These are phyloP conservation scores for Lota lota DNA, from an alignment of 2,113 vertebrate species.

Conservation along the genomic window DNA sequence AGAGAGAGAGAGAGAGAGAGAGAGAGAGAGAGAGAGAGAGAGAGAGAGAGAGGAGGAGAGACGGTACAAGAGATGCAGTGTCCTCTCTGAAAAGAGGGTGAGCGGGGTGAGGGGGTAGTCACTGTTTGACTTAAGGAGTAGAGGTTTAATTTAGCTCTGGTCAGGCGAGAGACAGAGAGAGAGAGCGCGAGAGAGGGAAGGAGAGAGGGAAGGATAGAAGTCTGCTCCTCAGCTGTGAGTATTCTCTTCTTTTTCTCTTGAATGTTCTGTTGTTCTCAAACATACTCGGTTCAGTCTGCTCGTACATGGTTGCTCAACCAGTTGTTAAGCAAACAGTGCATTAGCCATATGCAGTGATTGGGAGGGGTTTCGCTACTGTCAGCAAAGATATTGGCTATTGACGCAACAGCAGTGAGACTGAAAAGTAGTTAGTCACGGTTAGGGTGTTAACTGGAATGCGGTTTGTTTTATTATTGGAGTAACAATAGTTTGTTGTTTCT, in stretches of 20 bases:
- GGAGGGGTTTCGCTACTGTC: conserved; percentile 41
- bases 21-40: no score
- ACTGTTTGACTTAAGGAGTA: conserved; percentile 73
- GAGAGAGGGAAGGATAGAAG: conserved; percentile 20
- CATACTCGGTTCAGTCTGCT: conserved; percentile 19
- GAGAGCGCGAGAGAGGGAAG: not conserved
- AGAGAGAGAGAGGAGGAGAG: conserved; percentile 5
- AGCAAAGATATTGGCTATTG: conserved; percentile 30
- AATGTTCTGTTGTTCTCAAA: conserved; percentile 1
- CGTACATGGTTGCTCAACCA: conserved; percentile 18
- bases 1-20: conserved; percentile 24
- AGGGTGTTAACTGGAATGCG: conserved; percentile 10
- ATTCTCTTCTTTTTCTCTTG: conserved; percentile 23
- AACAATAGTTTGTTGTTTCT: not conserved
- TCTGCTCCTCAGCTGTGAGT: conserved; percentile 57
- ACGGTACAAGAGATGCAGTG: conserved; percentile 72
- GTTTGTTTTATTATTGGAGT: not conserved
- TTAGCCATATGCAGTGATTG: conserved; percentile 47
- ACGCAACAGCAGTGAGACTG: conserved; percentile 7
- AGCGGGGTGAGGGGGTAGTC: conserved; percentile 48
- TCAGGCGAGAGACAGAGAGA: conserved; percentile 38
- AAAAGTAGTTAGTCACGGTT: conserved; percentile 16
- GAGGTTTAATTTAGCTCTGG: conserved; percentile 75
- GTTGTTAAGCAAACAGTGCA: conserved; percentile 45
- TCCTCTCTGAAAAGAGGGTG: conserved; percentile 74